Conservation (phyloP, 2,113 vertebrate genomes). For the Aspiorhynchus laticeps region DNA sequence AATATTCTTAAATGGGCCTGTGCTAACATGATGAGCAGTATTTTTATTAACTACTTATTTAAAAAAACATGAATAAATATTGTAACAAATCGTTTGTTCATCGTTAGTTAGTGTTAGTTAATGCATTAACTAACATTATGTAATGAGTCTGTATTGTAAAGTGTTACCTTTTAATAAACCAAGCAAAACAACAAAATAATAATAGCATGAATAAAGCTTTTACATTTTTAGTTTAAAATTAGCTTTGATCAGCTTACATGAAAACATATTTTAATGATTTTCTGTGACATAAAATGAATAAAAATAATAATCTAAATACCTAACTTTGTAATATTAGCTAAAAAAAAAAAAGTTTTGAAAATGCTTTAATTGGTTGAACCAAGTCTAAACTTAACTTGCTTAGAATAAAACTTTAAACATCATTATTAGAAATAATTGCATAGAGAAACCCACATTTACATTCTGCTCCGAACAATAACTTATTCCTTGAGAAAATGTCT, state of each 20-base stretch:
- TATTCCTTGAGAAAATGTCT: conserved; percentile 72
- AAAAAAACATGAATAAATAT: too few relatives aligned
- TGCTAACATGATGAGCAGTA: too few relatives aligned
- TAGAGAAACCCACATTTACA: neutral
- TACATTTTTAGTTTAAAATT: neutral
- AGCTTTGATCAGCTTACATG: neutral
- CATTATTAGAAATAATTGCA: neutral
- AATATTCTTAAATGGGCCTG: too few relatives aligned
- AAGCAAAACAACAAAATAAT: neutral
- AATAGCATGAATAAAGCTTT: neutral
- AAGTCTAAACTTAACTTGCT: neutral
- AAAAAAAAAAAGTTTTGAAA: too few relatives aligned
- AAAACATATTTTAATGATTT: neutral
- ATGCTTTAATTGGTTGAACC: neutral
- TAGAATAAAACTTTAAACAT: neutral
- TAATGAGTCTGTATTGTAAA: neutral
- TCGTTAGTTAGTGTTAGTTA: too few relatives aligned
- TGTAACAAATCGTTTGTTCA: too few relatives aligned
- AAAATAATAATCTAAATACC: neutral
- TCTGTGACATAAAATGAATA: neutral
- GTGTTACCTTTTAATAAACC: neutral
- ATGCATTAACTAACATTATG: neutral
- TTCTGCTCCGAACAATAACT: conserved; percentile 58
- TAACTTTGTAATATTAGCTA: neutral
- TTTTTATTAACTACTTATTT: too few relatives aligned